phyloP scores from a whole-genome alignment of 2,888 invertebrate genomes.

The Hylaea fasciaria region DNA sequence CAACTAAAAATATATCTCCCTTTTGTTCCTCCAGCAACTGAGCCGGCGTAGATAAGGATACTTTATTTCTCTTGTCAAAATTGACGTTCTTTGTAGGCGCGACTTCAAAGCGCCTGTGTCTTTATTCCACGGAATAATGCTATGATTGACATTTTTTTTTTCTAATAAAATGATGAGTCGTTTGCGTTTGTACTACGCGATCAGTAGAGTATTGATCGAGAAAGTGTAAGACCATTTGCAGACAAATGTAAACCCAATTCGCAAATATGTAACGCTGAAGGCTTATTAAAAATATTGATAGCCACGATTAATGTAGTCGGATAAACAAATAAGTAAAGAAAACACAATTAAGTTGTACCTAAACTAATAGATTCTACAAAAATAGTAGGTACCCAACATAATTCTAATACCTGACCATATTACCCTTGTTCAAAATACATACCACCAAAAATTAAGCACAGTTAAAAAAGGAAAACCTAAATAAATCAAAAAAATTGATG shows the following conservation, averaged over 20 bases:
- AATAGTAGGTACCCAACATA: too few relatives aligned
- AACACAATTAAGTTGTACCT: too few relatives aligned
- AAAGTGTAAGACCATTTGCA: background rate
- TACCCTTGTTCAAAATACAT: too few relatives aligned
- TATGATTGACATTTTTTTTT: conserved; percentile 35
- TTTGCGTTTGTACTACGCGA: background rate
- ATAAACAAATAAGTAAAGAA: too few relatives aligned
- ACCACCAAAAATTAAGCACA: background rate
- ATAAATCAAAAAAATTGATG: conserved; percentile 38
- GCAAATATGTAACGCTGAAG: too few relatives aligned
- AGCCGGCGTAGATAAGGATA: conserved; percentile 30
- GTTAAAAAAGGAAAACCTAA: conserved; percentile 30
- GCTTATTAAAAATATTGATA: too few relatives aligned
- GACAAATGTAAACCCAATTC: too few relatives aligned
- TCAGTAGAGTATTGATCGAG: background rate
- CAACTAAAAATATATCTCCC: conserved; percentile 32
- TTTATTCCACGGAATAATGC: conserved; percentile 22
- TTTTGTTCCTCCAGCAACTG: conserved; percentile 34
- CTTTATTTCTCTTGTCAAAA: conserved; percentile 35
- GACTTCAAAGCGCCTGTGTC: conserved; percentile 32
- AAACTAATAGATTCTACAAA: too few relatives aligned
- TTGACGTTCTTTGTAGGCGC: conserved; percentile 32
- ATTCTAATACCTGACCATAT: too few relatives aligned
- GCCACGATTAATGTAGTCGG: too few relatives aligned
- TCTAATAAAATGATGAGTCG: conserved; percentile 4